Percentiles rank a stretch among this genome's conserved stretches.
Evolutionary conservation across 2,888 invertebrate species (phyloP).

Genomic region (Halictus quadricinctus): DNA sequence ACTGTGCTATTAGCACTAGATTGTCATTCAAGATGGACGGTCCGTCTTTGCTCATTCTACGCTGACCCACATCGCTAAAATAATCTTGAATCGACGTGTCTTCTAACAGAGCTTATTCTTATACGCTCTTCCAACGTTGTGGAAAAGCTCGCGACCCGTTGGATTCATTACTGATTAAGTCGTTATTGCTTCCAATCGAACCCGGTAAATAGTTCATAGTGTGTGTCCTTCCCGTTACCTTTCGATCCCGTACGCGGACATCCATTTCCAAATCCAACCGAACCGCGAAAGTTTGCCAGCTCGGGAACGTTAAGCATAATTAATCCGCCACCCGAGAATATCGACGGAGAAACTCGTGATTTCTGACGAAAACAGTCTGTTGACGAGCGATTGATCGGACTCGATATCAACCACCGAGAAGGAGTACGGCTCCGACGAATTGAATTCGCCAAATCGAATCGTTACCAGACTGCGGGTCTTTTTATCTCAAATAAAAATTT

Average conservation of each 20-base stretch:
- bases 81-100: conserved; percentile 4
- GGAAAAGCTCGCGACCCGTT: conserved; percentile 32
- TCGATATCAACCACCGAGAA: background rate
- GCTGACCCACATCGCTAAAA: conserved; percentile 3
- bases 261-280: background rate
- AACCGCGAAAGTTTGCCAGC: conserved; percentile 26
- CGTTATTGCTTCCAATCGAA: conserved; percentile 42
- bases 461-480: background rate
- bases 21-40: background rate
- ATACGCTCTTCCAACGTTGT: conserved; percentile 14
- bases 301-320: background rate
- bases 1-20: background rate
- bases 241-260: background rate
- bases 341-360: background rate
- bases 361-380: conserved; percentile 22
- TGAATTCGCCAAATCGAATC: background rate
- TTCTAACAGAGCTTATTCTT: conserved; percentile 44
- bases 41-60: background rate
- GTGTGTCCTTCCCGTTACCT: background rate
- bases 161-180: conserved; percentile 27
- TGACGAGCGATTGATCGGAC: conserved; percentile 40
- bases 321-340: conserved; percentile 2
- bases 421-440: background rate
- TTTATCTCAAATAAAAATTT: background rate
- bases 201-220: conserved; percentile 24